Base-by-base conservation (phyloP, 2,113 vertebrate species). In the zebrafish (Danio rerio) region DNA sequence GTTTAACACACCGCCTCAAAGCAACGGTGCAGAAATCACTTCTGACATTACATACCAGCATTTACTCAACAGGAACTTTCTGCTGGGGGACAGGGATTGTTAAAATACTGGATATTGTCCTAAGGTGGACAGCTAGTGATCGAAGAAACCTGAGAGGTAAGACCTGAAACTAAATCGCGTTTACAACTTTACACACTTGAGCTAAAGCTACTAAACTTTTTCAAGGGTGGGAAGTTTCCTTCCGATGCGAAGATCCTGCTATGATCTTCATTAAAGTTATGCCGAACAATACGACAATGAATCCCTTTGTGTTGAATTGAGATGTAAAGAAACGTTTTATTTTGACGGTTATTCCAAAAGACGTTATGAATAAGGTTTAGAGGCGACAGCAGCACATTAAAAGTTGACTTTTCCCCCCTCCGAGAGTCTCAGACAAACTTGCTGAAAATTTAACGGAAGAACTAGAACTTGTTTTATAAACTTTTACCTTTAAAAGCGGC, bases 1-100 rank as follows among this genome's bases (percentile, higher is more conserved):
- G 89, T 86, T 90, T 80, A 69, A 84, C 45, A 80, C 78, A 45
- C 71, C 78, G 86, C 79, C 75, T 83, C 83, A 49, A 68, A 83
- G 65, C 74, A 79, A 81, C 81, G 62, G 71, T 53, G 79, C 70
- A 83, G 76, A 76, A 86, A 66, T 74, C 52, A n/a, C 55, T 84
- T 86, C 81, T 86, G 84, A 87, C 86, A 78, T 84, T 85, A 81
- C 76, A 78, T 55, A 87, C 69, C 83, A 83, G 85, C 85, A 9
- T 73, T 86, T 76, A 76, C 58, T 82, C 85, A 74, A 75, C 81
- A 78, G 45, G 49, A 21, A 12, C 63, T 59, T 78, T 85, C 20
- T 77, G 76, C 84, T 69, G 87, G 88, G 78, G 59, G 74, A 86
- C 65, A 70, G 69, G 87, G 80, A 85, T 62, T 76, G 81, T 52